Evolutionary conservation across 2,113 vertebrate genomes (phyloP).

Genomic region (Empidonax alnorum): DNA sequence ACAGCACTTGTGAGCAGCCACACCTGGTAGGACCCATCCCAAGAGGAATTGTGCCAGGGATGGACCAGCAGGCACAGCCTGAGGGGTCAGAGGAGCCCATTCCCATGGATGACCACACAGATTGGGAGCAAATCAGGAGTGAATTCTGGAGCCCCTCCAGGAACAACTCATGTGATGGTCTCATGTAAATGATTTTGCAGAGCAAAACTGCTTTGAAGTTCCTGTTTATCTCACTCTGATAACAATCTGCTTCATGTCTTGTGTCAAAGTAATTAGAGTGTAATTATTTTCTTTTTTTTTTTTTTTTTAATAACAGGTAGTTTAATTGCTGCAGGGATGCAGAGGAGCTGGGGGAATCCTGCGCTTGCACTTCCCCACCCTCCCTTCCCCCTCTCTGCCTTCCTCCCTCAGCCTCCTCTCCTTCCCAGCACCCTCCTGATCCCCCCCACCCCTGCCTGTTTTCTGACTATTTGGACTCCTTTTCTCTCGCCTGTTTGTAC

Average conservation of each 20-base stretch:
- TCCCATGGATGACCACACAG: neutral
- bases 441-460: neutral
- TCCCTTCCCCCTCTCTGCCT: neutral
- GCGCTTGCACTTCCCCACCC: neutral
- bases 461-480: neutral
- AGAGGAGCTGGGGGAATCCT: slow-evolving; percentile 15
- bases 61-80: too few relatives aligned
- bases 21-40: neutral
- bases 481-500: neutral
- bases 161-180: neutral
- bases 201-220: slow-evolving; percentile 52
- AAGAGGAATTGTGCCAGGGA: fast-evolving
- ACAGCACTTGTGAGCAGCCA: neutral
- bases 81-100: neutral
- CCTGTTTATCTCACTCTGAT: slow-evolving; percentile 65
- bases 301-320: slow-evolving; percentile 57
- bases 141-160: neutral
- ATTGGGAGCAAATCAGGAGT: neutral
- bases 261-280: slow-evolving; percentile 69
- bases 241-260: slow-evolving; percentile 72
- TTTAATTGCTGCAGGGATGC: slow-evolving; percentile 53
- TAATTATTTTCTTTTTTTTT: slow-evolving; percentile 34
- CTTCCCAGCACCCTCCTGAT: neutral
- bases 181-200: neutral
- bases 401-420: neutral